Conservation (phyloP, 1,140 invertebrate species). For the Geopemphigus sp. region DNA sequence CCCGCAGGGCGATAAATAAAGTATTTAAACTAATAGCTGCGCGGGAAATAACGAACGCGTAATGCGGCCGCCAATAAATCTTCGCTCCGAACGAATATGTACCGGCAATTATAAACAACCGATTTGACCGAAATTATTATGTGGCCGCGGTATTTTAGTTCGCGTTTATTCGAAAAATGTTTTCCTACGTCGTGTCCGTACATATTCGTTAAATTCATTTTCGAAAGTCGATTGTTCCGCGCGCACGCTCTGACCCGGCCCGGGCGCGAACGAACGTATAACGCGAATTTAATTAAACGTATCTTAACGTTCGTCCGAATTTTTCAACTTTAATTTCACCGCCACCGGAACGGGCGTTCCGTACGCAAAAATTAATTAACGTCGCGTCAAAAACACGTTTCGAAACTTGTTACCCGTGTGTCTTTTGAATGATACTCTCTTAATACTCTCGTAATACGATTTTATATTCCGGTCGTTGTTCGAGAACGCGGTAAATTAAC, state of each 20-base stretch:
- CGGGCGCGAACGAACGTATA: no score
- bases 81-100: background rate
- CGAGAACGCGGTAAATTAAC: no score
- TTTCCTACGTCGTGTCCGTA: no score
- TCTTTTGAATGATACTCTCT: background rate
- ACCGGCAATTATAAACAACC: constrained; percentile 4
- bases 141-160: background rate
- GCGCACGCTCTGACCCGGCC: no score
- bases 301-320: background rate
- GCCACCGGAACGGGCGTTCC: no score
- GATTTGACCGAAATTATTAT: constrained; percentile 21
- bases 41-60: constrained; percentile 7
- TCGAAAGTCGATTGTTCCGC: no score
- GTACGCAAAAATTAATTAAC: constrained; percentile 18
- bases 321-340: no score
- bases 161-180: no score
- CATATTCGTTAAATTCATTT: no score
- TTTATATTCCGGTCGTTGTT: background rate
- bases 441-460: no score
- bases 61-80: background rate
- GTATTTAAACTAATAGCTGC: background rate
- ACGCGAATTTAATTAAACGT: constrained; percentile 1
- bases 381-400: constrained; percentile 28
- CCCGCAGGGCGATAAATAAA: constrained; percentile 11
- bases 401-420: background rate